These are phyloP conservation scores for Poecile montanus DNA, from an alignment of 2,797 vertebrate species.

Conservation along the genomic window DNA sequence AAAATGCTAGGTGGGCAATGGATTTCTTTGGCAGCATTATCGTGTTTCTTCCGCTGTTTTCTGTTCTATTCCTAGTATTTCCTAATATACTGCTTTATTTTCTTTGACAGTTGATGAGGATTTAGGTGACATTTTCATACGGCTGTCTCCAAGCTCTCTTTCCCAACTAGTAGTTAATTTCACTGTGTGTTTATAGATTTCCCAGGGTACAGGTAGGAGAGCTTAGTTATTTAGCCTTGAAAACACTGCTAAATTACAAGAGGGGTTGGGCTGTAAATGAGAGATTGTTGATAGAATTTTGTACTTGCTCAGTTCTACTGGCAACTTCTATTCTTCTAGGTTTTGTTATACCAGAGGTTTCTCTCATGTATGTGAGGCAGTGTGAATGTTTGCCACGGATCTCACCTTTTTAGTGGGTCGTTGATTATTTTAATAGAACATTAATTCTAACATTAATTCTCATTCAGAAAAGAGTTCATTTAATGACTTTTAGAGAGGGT, in stretches of 20 bases:
- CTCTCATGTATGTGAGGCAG: neutral
- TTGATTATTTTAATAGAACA: neutral
- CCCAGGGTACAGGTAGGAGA: neutral
- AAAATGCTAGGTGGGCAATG: neutral
- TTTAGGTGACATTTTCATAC: conserved; percentile 26
- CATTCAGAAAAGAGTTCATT: neutral
- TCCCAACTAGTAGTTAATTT: conserved; percentile 7
- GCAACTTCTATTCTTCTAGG: neutral
- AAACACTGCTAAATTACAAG: conserved; percentile 12
- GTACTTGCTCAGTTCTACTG: neutral
- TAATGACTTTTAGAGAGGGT: neutral
- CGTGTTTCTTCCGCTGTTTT: neutral
- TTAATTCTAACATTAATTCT: neutral
- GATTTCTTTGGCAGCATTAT: conserved; percentile 9
- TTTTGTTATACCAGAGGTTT: neutral
- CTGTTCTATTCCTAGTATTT: conserved; percentile 1
- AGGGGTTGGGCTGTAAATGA: neutral
- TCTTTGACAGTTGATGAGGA: conserved; percentile 1
- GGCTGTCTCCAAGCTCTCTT: neutral
- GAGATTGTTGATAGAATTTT: neutral
- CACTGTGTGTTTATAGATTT: conserved; percentile 13
- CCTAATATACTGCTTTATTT: neutral
- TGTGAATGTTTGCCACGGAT: neutral
- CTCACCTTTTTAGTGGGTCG: neutral
- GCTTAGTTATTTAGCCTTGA: neutral